Percentiles rank a stretch among this genome's conserved stretches.
phyloP scores from a whole-genome alignment of 2,113 vertebrate species.

The Paedocypris sp. region DNA sequence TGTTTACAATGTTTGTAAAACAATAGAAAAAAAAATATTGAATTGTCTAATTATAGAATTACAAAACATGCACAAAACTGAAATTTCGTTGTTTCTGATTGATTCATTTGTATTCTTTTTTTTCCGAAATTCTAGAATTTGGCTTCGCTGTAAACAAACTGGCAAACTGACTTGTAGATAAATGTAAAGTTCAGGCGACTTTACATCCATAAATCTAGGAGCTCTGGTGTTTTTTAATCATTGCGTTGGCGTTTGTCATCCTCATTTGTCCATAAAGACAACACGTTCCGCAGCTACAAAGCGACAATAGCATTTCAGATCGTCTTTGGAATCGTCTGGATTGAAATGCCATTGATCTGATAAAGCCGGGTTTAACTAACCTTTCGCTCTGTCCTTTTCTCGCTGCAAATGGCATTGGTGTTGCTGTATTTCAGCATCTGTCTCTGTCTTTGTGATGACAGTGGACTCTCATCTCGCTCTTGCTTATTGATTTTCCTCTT shows the following conservation, averaged over 20 bases:
- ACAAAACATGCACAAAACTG: too few species aligned
- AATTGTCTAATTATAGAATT: too few species aligned
- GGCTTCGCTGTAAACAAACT: too few species aligned
- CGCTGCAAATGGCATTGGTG: not conserved
- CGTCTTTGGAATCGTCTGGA: not conserved
- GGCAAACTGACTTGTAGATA: too few species aligned
- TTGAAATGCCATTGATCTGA: constrained; percentile 2
- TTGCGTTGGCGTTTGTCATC: not conserved
- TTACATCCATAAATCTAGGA: too few species aligned
- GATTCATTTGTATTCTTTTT: too few species aligned
- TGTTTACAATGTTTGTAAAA: too few species aligned
- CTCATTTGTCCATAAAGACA: constrained; percentile 1
- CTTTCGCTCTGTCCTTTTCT: constrained; percentile 10
- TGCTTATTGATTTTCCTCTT: constrained; percentile 50
- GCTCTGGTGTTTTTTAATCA: too few species aligned
- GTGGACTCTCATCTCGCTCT: constrained; percentile 35
- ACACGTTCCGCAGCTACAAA: not conserved
- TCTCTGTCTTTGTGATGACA: constrained; percentile 14
- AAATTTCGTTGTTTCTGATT: too few species aligned
- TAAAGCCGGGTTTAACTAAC: constrained; percentile 14
- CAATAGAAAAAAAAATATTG: too few species aligned
- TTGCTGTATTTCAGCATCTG: constrained; percentile 1
- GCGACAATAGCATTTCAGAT: constrained; percentile 5
- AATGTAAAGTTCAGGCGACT: too few species aligned
- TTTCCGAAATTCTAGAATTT: too few species aligned